phyloP scores from a whole-genome alignment of 2,888 invertebrate species.

The Drosophila helvetica region DNA sequence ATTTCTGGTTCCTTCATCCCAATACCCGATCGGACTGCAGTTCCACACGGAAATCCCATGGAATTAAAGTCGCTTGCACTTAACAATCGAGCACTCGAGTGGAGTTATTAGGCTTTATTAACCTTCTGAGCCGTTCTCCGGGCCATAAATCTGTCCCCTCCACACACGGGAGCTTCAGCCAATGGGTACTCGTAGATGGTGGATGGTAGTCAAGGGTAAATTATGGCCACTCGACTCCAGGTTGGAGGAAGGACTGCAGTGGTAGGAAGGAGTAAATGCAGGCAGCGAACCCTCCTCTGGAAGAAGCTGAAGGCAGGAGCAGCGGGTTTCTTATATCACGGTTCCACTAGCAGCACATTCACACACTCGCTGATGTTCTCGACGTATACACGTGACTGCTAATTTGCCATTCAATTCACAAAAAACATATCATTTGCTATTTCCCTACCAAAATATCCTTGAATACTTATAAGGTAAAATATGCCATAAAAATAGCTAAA shows the following conservation, averaged over 20 bases:
- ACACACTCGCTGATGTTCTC: neutral
- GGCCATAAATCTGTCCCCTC: constrained; percentile 55
- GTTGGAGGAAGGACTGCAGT: constrained; percentile 36
- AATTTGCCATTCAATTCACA: neutral
- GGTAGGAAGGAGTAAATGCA: neutral
- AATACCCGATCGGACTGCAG: neutral
- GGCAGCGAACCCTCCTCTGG: neutral
- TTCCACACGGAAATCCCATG: constrained; percentile 9
- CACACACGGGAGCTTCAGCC: constrained; percentile 47
- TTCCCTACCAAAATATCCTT: too few relatives aligned
- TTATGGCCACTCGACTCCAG: constrained; percentile 58
- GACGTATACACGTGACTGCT: neutral
- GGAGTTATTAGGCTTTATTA: constrained; percentile 75
- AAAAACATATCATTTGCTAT: neutral
- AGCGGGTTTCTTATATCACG: neutral
- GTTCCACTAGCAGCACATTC: neutral
- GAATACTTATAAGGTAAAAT: too few relatives aligned
- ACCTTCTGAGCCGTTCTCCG: constrained; percentile 57
- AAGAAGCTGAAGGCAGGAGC: neutral
- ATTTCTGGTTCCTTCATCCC: constrained; percentile 2
- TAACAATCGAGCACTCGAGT: constrained; percentile 56
- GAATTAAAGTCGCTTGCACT: constrained; percentile 59
- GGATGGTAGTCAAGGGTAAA: constrained; percentile 62
- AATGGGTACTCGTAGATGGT: constrained; percentile 50
- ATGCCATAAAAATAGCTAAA: too few relatives aligned